Evolutionary conservation across 2,113 vertebrate species (phyloP).

Genomic region (Spea bombifrons): DNA sequence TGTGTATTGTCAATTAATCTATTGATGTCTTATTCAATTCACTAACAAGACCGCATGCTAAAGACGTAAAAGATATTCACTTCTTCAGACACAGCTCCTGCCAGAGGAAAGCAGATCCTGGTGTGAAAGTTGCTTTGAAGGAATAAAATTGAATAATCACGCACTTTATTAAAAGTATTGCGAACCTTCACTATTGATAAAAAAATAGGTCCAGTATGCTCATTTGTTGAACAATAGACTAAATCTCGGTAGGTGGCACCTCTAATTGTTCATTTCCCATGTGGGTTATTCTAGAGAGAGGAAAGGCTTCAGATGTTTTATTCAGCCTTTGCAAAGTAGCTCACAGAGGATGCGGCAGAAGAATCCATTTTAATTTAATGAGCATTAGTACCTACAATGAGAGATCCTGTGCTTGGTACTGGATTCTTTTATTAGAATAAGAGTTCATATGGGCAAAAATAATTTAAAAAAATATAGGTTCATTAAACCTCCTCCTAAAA

Average conservation of each 20-base stretch:
- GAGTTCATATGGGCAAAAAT: constrained; percentile 35
- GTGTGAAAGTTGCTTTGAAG: constrained; percentile 13
- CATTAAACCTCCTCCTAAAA: too few relatives aligned
- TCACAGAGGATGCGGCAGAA: constrained; percentile 39
- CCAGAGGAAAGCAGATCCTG: constrained; percentile 38
- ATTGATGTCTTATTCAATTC: constrained; percentile 29
- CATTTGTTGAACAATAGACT: constrained; percentile 43
- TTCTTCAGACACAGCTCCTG: constrained; percentile 45
- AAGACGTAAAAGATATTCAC: constrained; percentile 31
- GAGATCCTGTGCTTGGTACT: constrained; percentile 30
- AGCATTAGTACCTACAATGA: constrained; percentile 49
- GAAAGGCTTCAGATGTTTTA: constrained; percentile 46
- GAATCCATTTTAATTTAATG: constrained; percentile 43
- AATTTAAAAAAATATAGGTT: constrained; percentile 28
- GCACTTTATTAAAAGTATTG: constrained; percentile 45
- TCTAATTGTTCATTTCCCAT: constrained; percentile 46
- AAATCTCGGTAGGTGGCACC: constrained; percentile 46
- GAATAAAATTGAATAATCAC: neutral
- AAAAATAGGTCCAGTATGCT: constrained; percentile 48
- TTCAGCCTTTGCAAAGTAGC: constrained; percentile 38
- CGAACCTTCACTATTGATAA: constrained; percentile 28
- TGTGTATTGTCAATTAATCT: constrained; percentile 6
- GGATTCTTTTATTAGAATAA: constrained; percentile 49
- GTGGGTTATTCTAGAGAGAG: constrained; percentile 28
- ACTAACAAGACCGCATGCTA: constrained; percentile 46